Base-by-base conservation (phyloP, 2,888 invertebrate species). In the Acanthoscelides obtectus region DNA sequence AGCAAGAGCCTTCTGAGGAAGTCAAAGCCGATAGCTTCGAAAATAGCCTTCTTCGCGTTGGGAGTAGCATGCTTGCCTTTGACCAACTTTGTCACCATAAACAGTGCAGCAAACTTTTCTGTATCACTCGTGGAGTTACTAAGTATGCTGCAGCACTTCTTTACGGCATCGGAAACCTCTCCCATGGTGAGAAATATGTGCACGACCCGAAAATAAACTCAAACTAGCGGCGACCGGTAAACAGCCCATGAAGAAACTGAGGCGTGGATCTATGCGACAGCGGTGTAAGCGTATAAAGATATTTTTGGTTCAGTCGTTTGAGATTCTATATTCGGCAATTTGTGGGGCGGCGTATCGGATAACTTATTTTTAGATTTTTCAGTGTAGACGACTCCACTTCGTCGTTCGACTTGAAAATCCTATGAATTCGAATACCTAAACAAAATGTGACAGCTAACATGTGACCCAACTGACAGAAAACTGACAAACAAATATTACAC, bases 61-160 rank as follows among this genome's bases (percentile, higher is more conserved):
- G 91, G 87, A 79, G 89, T 90, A 83, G 95, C 94, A 80, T 95
- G 94, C 82, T 93, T 93, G 76, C 92, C 92, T 84, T 94, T 94
- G 64, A 96, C 92, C 70, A 96, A 86, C 85, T 96, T 97, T 1
- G 96, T 96, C 70, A 96, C 95, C 92, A 96, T 93, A 84, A 96
- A 95, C 69, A 97, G 88, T 0, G 93, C 95, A 65, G 96, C 96
- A 84, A 97, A 95, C 84, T 95, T 96, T 85, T 96, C 96, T 0
- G 95, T 95, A 85, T 97, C 96, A 83, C 90, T 93, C 80, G 90
- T 90, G 17, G 95, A 93, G 81, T 90, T 89, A 84, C 93, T 92
- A 77, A 97, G 85, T 80, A 95, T 92, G 74, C 90, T 90, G 78
- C 93, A 91, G 86, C 95, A 95, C 88, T 95, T 94, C 85, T 93